A percentile compares a stretch with the other conserved stretches of the same genome.
These are phyloP conservation scores for Cerceris ruficornis DNA, from an alignment of 2,888 invertebrate genomes.

Conservation along the genomic window DNA sequence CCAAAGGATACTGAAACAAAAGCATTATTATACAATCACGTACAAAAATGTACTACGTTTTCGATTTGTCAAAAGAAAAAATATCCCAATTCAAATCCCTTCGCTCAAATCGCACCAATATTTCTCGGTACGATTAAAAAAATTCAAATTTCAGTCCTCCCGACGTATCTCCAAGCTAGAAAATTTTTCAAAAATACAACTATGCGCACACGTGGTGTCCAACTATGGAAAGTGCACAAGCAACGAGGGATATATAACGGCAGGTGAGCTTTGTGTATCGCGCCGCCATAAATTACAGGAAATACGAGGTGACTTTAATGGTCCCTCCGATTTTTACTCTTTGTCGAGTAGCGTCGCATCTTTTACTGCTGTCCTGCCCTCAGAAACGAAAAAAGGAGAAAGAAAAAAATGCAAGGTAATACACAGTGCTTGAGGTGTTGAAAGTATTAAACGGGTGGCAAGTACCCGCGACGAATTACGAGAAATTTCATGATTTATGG, in stretches of 20 bases:
- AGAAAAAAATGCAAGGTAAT: slow-evolving; percentile 42
- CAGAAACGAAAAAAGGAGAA: background rate
- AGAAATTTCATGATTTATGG: slow-evolving; percentile 52
- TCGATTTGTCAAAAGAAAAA: too few relatives aligned
- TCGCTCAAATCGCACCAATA: too few relatives aligned
- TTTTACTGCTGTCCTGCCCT: slow-evolving; percentile 1
- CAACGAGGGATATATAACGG: slow-evolving; percentile 52
- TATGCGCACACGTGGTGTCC: too few relatives aligned
- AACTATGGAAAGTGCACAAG: slow-evolving; percentile 33
- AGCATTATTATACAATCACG: too few relatives aligned
- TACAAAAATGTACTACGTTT: too few relatives aligned
- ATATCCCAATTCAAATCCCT: too few relatives aligned
- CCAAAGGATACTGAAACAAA: too few relatives aligned
- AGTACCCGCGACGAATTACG: slow-evolving; percentile 40
- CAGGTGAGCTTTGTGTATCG: slow-evolving; percentile 48
- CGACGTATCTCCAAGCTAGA: too few relatives aligned
- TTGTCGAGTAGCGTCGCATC: slow-evolving; percentile 33
- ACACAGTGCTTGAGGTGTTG: slow-evolving; percentile 50
- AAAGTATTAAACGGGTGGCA: slow-evolving; percentile 49
- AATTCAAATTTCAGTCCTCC: too few relatives aligned
- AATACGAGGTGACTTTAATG: slow-evolving; percentile 68
- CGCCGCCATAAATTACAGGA: slow-evolving; percentile 62
- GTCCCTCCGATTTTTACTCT: slow-evolving; percentile 62
- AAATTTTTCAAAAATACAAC: too few relatives aligned
- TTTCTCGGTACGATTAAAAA: too few relatives aligned